phyloP scores from a whole-genome alignment of 64 coral and sea anemone species.

The Stylophora pistillata region DNA sequence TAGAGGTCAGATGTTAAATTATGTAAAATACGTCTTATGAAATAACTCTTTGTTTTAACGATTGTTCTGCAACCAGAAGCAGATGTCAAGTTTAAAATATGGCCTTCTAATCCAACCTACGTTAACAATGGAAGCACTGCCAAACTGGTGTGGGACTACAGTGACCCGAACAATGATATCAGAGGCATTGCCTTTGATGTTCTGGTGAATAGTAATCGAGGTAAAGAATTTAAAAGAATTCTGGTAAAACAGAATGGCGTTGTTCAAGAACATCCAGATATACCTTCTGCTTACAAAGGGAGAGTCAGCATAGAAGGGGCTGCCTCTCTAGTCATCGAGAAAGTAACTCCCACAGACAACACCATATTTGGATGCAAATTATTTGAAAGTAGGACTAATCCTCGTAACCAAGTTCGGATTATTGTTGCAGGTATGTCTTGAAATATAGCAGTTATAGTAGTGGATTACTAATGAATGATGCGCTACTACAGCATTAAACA shows the following conservation, averaged over 20 bases:
- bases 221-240: neutral
- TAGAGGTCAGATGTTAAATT: too few relatives aligned
- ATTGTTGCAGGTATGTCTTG: neutral
- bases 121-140: neutral
- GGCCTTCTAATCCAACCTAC: neutral
- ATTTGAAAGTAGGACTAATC: neutral
- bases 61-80: too few relatives aligned
- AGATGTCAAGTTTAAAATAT: neutral
- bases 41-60: too few relatives aligned
- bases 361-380: neutral
- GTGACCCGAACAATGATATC: neutral
- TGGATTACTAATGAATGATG: too few relatives aligned
- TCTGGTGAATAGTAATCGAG: neutral
- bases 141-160: neutral
- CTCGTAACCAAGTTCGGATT: neutral
- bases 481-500: too few relatives aligned
- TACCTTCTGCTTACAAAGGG: neutral
- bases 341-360: neutral
- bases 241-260: neutral
- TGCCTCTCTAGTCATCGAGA: neutral
- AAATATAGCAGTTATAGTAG: too few relatives aligned
- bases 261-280: neutral
- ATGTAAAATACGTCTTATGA: too few relatives aligned
- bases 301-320: neutral
- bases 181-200: neutral